These are phyloP conservation scores for Phycodurus eques DNA, from an alignment of 2,113 vertebrate species.

Conservation along the genomic window DNA sequence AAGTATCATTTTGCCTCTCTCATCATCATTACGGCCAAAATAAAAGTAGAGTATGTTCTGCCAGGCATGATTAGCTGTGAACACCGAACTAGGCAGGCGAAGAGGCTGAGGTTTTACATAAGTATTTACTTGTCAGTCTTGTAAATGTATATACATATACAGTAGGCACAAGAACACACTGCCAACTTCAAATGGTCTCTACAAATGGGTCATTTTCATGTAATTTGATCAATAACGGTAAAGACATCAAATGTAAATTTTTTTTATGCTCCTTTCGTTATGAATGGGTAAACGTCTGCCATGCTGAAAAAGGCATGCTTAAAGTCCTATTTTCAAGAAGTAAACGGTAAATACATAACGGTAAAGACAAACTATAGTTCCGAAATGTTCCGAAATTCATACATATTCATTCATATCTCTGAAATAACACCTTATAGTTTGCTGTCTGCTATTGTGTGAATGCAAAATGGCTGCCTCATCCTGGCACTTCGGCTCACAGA, in stretches of 20 bases:
- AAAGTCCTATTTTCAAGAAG: no score
- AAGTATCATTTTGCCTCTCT: constrained; percentile 68
- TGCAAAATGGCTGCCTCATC: no score
- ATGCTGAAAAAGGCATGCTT: no score
- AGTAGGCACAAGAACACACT: background rate
- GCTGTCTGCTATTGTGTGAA: no score
- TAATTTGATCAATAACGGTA: background rate
- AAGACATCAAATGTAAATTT: background rate
- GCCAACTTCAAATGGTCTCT: background rate
- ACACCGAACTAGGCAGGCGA: constrained; percentile 3
- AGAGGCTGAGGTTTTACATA: constrained; percentile 32
- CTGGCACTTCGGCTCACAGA: no score
- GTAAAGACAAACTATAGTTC: no score
- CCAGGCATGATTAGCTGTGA: constrained; percentile 66
- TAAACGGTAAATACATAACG: no score
- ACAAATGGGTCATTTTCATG: background rate
- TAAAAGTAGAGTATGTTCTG: constrained; percentile 74
- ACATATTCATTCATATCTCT: no score
- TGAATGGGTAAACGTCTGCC: no score
- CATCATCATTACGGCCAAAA: constrained; percentile 68
- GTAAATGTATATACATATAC: background rate
- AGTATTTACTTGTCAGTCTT: constrained; percentile 15
- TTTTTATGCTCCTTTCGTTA: no score
- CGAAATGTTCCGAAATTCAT: no score
- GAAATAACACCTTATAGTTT: no score